Base-by-base conservation (phyloP, 2,113 vertebrate genomes). In the Syngnathus scovelli region DNA sequence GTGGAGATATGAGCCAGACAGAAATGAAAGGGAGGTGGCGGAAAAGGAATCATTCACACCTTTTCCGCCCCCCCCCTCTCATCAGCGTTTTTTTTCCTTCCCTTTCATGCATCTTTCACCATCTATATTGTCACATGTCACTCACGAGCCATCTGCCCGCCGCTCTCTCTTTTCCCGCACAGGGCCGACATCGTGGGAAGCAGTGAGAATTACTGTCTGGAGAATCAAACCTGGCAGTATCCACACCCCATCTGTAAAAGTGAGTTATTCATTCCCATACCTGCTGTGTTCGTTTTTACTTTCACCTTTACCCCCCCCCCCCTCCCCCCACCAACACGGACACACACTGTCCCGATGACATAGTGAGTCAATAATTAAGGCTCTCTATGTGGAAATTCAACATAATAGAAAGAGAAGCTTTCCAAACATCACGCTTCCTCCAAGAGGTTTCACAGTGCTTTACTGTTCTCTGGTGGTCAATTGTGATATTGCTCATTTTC, bases 191-290 rank as follows among this genome's bases (percentile, higher is more conserved):
- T 91, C 48, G 77, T 91, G 64, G 90, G 92, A 75, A 89, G 78
- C 79, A 85, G 77, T 61, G 89, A 92, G 65, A 92, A 93, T 78
- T 74, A 86, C 84, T 93, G 92, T 78, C 88, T 81, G 69, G 77
- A 85, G 44, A 86, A 90, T 71, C 85, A 85, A 78, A 91, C 85
- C 64, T 93, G 91, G 92, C 86, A 85, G 70, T 76, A 88, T 70
- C 88, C 90, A 80, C 90, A 92, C 61, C 90, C 91, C 68, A 79
- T 89, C 82, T 92, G 92, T 78, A 87, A 87, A 68, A 83, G 92
- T 93, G 87, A 89, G 91, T 79, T 71, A 80, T 55, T 2, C 51
- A 19, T 36, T 46, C 12, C 64, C 51, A 46, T 55, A n/a, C 21
- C 13, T 55, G 44, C 33, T 4, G 7, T 61, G 44, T 55, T 37